A percentile compares a stretch with the other conserved stretches of the same genome.
phyloP scores from a whole-genome alignment of 2,113 vertebrate species.

The Eublepharis macularius region DNA sequence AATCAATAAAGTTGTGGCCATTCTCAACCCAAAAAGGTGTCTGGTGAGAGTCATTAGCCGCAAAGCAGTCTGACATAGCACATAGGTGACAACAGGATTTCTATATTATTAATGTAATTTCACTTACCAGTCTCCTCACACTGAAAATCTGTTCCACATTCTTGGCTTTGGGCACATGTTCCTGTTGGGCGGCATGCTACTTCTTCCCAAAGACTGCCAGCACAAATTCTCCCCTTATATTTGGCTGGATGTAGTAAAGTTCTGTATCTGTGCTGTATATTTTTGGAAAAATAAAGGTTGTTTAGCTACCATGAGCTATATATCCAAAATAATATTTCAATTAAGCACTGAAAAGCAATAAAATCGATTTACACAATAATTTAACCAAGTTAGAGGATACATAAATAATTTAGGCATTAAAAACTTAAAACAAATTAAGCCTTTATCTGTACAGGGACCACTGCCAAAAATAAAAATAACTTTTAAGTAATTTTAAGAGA shows the following conservation, averaged over 20 bases:
- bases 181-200: constrained; percentile 65
- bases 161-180: constrained; percentile 66
- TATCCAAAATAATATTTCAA: not conserved
- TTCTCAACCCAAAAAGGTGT: too few species aligned
- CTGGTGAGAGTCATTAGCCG: too few species aligned
- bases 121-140: constrained; percentile 82
- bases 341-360: constrained; percentile 1
- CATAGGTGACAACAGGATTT: too few species aligned
- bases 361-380: constrained; percentile 5
- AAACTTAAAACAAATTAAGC: constrained; percentile 9
- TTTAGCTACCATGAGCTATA: not conserved
- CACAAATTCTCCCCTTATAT: constrained; percentile 78
- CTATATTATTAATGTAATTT: not conserved
- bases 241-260: constrained; percentile 74
- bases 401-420: constrained; percentile 21
- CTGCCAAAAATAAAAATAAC: not conserved
- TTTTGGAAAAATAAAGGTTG: not conserved
- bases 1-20: too few species aligned
- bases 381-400: not conserved
- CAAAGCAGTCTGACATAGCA: too few species aligned
- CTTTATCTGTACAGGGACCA: constrained; percentile 2
- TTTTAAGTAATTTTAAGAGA: constrained; percentile 18
- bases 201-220: constrained; percentile 78
- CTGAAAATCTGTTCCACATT: constrained; percentile 84
- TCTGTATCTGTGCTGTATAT: constrained; percentile 79